A percentile compares a stretch with the other conserved stretches of the same genome.
Evolutionary conservation across 2,888 invertebrate species (phyloP).

Genomic region (Lycia hirtaria): DNA sequence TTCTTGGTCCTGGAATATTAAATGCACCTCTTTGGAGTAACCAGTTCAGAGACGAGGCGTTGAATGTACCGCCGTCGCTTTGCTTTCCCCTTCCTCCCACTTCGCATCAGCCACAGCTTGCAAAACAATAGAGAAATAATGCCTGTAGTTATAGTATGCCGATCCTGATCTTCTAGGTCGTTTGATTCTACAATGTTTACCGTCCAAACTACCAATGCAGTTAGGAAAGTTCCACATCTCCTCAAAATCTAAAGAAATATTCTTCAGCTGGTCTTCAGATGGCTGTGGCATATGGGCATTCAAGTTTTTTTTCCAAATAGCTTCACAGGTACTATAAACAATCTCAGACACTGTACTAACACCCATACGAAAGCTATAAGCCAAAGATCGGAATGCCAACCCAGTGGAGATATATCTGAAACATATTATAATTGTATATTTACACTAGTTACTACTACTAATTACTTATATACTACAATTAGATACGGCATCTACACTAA

Average conservation of each 20-base stretch:
- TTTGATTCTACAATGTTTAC: conserved; percentile 31
- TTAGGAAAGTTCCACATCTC: conserved; percentile 40
- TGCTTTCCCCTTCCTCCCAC: conserved; percentile 41
- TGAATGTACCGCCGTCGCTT: conserved; percentile 46
- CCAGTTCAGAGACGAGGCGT: conserved; percentile 35
- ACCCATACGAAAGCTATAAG: conserved; percentile 32
- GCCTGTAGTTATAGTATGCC: conserved; percentile 6
- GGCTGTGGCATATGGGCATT: conserved; percentile 37
- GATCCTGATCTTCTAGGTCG: conserved; percentile 30
- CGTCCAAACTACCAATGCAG: conserved; percentile 37
- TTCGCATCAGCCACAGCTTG: conserved; percentile 40
- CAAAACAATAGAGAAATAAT: conserved; percentile 35
- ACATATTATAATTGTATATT: conserved; percentile 37
- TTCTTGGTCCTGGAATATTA: conserved; percentile 39
- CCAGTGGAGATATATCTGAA: conserved; percentile 28
- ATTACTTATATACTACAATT: conserved; percentile 17
- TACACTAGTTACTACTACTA: conserved; percentile 27
- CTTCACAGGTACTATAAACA: conserved; percentile 42
- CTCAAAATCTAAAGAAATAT: conserved; percentile 33
- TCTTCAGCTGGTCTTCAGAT: conserved; percentile 19
- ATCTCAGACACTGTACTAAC: conserved; percentile 30
- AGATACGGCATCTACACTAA: conserved; percentile 25
- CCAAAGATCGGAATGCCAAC: conserved; percentile 29
- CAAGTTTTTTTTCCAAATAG: conserved; percentile 38
- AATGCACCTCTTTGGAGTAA: conserved; percentile 36